Evolutionary conservation across 2,888 invertebrate species (phyloP), one percentile per base, ranked within the genome.

Genomic region (Polydrusus pterygomalis): DNA sequence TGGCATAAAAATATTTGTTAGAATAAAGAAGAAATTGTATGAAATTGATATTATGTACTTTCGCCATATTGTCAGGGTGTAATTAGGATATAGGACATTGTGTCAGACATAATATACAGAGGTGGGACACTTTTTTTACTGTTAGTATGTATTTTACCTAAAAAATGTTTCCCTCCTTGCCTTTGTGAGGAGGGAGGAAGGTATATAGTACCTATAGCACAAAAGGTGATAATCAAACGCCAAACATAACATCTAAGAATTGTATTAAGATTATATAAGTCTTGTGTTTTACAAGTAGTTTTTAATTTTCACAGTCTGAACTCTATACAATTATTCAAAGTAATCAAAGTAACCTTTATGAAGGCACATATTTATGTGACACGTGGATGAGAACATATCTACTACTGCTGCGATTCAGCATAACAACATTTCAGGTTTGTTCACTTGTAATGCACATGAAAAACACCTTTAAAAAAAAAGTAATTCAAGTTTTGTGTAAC

Each of bases 341-440:
- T 34, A 34, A 34, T 34, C 30, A 30, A 56, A 8, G 15, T 78
- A 80, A 80, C 78, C 79, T 80, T 79, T 76, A 79, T 81, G 79
- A 84, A 84, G 84, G 84, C 84, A 84, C 84, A 82, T 82, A 80
- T 80, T 81, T 80, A 77, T 81, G 79, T 77, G 73, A 69, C 65
- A 79, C 73, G 76, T 79, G 79, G 80, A 79, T 67, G 40, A 54
- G 79, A 78, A 77, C 78, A 68, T 51, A 54, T 58, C 20, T 34
- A 7, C 64, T 63, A 51, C 25, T 63, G 15, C 47, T 54, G 49
- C 69, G 51, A 25, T 25, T 25, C 25, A 25, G 25, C 25, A 25
- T 25, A 25, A n/a, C n/a, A n/a, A n/a, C n/a, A n/a, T n/a, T n/a
- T n/a, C n/a, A n/a, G n/a, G n/a, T n/a, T n/a, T n/a, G n/a, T n/a